Evolutionary conservation across 2,797 vertebrate genomes (phyloP).

Genomic region (Neostethus bicornis): DNA sequence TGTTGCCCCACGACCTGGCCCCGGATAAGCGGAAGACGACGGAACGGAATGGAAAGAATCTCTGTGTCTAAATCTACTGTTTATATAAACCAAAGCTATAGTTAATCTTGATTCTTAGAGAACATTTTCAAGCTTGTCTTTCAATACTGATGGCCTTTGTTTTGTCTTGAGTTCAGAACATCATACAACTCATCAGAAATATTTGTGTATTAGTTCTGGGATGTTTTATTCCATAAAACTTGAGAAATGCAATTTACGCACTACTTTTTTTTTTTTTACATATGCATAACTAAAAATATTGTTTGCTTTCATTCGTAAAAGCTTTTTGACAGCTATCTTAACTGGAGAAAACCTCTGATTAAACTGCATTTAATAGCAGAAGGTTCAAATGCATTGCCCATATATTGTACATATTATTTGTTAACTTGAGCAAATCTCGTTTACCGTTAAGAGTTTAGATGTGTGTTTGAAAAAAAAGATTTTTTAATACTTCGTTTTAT

Average conservation of each 20-base stretch:
- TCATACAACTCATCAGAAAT: not conserved
- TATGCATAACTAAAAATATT: not conserved
- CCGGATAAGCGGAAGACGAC: no score
- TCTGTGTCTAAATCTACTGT: no score
- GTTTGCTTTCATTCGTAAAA: not conserved
- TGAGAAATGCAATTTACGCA: not conserved
- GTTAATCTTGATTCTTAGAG: not conserved
- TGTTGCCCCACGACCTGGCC: no score
- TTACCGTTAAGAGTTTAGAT: no score
- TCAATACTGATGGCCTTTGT: not conserved
- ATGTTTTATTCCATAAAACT: not conserved
- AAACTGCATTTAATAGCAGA: not conserved
- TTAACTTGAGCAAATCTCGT: no score
- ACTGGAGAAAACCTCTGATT: not conserved
- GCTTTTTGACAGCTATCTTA: not conserved
- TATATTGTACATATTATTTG: not conserved
- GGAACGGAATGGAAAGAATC: no score
- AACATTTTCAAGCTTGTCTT: not conserved
- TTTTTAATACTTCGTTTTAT: no score
- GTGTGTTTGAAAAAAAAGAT: no score
- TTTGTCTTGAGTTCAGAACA: not conserved
- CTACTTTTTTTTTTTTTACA: no score
- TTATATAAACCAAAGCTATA: not conserved
- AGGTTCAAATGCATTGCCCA: not conserved
- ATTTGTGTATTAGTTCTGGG: not conserved